Evolutionary conservation across 2,113 vertebrate species (phyloP), one percentile per base, ranked within the genome.

Genomic region (Catagonus wagneri): DNA sequence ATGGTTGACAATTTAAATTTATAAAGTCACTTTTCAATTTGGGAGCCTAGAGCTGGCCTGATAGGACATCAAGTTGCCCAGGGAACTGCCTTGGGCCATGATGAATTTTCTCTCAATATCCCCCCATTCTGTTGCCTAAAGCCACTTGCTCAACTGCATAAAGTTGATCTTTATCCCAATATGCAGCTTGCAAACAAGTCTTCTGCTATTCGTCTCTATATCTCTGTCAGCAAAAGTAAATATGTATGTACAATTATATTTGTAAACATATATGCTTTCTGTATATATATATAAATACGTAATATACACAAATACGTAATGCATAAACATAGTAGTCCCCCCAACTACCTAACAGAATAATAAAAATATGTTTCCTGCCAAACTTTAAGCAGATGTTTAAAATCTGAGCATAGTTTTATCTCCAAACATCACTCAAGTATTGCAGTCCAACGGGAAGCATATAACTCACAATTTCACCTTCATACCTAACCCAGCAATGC

Each of bases 381-480:
- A 87, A 90, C 19, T 83, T 88, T 34, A 96, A 92, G 32, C 44
- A 61, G 71, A 52, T 92, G 34, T 85, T 94, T 89, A 58, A 89
- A 89, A 71, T 66, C 65, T 86, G 22, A 54, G 27, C 17, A 74
- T 80, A 61, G 54, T 22, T 58, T 61, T 86, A 63, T 83, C 39
- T 58, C 66, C 32, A 63, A 56, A 83, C 50, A 92, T 72, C 56
- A 60, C 4, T 15, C 34, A 84, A 89, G 39, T 36, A 69, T 25
- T 76, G 32, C 11, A 54, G 13, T 81, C 32, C 66, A 71, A 63
- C 0, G 32, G 68, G 84, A 81, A 88, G 29, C 68, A n/a, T 72
- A 50, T 76, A 78, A 50, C 34, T 80, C 34, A 6, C 32, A 4
- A 89, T 50, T 44, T 84, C 66, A 29, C 22, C 7, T 65, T 85